Conservation (phyloP, 2,113 vertebrate genomes). For the Nibea coibor region DNA sequence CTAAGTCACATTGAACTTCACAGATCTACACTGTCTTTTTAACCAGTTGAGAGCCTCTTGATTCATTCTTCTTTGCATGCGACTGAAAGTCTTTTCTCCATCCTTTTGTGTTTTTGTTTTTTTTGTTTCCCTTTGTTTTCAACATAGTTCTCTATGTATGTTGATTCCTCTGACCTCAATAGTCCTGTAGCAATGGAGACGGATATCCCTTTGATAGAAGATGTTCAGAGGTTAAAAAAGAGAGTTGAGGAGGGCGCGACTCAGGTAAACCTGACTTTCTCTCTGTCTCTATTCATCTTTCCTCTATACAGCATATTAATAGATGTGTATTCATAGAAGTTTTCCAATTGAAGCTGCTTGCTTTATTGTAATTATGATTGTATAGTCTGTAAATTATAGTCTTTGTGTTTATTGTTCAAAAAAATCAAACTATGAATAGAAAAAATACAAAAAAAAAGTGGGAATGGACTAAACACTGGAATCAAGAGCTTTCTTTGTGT, state of each 20-base stretch:
- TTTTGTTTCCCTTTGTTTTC: conserved; percentile 80
- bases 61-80: conserved; percentile 77
- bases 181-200: conserved; percentile 96
- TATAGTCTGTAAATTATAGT: conserved; percentile 5
- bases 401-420: neutral
- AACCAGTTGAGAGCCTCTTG: conserved; percentile 46
- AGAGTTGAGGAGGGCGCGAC: conserved; percentile 91
- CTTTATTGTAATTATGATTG: neutral
- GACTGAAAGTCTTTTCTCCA: conserved; percentile 75
- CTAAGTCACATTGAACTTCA: neutral
- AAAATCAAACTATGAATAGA: neutral
- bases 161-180: conserved; percentile 90
- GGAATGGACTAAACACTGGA: conserved; percentile 56
- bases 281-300: conserved; percentile 60
- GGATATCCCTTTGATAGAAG: conserved; percentile 95
- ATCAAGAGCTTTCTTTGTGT: conserved; percentile 48
- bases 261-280: conserved; percentile 90
- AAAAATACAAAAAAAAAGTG: neutral
- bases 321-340: neutral
- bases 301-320: neutral
- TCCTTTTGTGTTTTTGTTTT: conserved; percentile 57
- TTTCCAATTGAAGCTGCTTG: conserved; percentile 5
- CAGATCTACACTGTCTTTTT: conserved; percentile 7
- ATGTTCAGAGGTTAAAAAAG: conserved; percentile 96
- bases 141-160: conserved; percentile 90